Percentiles rank a stretch among this genome's conserved stretches.
These are phyloP conservation scores for Leptopilina boulardi DNA, from an alignment of 1,140 invertebrate species.

Conservation along the genomic window DNA sequence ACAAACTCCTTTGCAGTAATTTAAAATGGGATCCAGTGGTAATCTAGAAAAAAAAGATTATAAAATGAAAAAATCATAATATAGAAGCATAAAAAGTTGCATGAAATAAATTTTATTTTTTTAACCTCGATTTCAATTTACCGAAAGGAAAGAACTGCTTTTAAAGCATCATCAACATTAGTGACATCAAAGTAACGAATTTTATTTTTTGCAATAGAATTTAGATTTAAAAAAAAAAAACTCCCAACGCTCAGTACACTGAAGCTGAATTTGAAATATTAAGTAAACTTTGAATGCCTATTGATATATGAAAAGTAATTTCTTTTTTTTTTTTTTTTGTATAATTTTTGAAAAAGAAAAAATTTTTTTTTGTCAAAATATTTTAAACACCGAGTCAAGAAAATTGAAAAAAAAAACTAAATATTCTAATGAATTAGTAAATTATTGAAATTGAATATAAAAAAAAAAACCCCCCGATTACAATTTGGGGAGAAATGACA, in stretches of 20 bases:
- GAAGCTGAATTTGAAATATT: constrained; percentile 10
- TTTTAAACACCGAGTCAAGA: too few relatives aligned
- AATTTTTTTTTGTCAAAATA: too few relatives aligned
- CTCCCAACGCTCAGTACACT: background rate
- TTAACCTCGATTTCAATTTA: constrained; percentile 1
- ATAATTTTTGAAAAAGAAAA: too few relatives aligned
- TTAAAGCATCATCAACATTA: background rate
- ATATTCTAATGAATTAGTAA: too few relatives aligned
- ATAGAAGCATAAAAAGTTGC: constrained; percentile 10
- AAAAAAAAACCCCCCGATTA: background rate
- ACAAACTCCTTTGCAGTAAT: background rate
- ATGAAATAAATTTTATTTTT: background rate
- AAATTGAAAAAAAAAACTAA: too few relatives aligned
- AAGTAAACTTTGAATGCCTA: background rate
- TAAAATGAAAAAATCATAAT: background rate
- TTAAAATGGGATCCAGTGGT: background rate
- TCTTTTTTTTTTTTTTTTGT: too few relatives aligned
- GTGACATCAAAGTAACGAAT: constrained; percentile 26
- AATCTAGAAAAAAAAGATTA: background rate
- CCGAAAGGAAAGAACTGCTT: background rate
- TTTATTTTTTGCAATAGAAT: constrained; percentile 10
- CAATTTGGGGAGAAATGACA: background rate
- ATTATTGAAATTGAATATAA: too few relatives aligned
- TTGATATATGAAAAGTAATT: background rate
- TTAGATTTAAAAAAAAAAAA: constrained; percentile 22